A percentile compares a stretch with the other conserved stretches of the same genome.
Evolutionary conservation across 2,888 invertebrate genomes (phyloP).

Genomic region (Dinocampus coccinellae): DNA sequence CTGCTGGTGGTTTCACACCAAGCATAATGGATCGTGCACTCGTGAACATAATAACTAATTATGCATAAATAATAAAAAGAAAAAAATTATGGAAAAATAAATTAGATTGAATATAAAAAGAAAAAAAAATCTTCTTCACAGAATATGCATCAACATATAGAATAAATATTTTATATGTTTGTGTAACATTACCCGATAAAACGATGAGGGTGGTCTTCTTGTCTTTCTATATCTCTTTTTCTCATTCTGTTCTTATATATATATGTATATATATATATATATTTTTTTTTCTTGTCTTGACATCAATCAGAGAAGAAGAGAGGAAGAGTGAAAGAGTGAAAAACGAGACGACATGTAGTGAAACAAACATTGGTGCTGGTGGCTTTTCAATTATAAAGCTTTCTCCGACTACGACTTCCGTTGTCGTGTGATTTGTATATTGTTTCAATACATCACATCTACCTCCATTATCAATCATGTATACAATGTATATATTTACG

Average conservation of each 20-base stretch:
- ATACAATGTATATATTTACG: not conserved
- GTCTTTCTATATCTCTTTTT: constrained; percentile 7
- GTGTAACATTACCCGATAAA: not conserved
- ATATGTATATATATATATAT: not conserved
- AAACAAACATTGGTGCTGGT: constrained; percentile 31
- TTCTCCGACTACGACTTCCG: constrained; percentile 39
- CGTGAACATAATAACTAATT: not conserved
- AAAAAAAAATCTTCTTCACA: no score
- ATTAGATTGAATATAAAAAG: not conserved
- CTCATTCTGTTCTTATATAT: constrained; percentile 9
- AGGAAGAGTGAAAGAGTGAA: constrained; percentile 28
- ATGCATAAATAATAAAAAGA: not conserved
- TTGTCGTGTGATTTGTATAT: constrained; percentile 42
- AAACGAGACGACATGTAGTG: constrained; percentile 24
- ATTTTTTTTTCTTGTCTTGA: not conserved
- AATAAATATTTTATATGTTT: constrained; percentile 17
- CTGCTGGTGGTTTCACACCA: constrained; percentile 48
- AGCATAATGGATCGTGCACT: constrained; percentile 23
- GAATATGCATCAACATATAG: not conserved
- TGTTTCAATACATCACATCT: constrained; percentile 39
- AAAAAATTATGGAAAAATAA: not conserved
- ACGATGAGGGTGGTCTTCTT: constrained; percentile 49
- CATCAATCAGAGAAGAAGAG: constrained; percentile 2
- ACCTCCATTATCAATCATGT: not conserved
- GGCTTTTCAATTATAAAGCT: constrained; percentile 36